Evolutionary conservation across 1,140 invertebrate species (phyloP).

Genomic region (Ruditapes philippinarum): DNA sequence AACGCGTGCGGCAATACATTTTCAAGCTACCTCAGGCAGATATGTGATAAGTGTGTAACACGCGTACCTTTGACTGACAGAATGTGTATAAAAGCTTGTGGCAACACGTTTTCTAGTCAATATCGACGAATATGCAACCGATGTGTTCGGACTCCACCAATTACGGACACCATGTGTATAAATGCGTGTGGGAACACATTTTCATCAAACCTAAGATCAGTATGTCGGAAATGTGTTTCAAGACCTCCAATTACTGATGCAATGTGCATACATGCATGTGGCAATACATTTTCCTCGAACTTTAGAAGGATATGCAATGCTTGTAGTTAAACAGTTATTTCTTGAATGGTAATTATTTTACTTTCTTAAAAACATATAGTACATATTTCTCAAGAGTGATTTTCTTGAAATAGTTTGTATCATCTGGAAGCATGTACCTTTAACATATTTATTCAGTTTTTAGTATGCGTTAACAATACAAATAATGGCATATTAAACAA

Average conservation of each 20-base stretch:
- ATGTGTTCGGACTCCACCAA: neutral
- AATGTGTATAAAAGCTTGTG: slow-evolving; percentile 43
- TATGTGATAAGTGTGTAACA: neutral
- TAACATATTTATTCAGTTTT: too few species aligned
- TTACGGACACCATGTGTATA: neutral
- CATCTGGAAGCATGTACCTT: too few species aligned
- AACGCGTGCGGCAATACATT: slow-evolving; percentile 21
- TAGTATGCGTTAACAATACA: too few species aligned
- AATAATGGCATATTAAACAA: too few species aligned
- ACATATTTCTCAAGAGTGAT: too few species aligned
- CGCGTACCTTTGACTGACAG: neutral
- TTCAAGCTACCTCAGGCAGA: neutral
- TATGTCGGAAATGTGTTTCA: neutral
- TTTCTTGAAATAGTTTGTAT: too few species aligned
- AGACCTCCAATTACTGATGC: neutral
- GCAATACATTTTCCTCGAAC: neutral
- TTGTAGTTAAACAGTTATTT: too few species aligned
- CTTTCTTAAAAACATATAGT: too few species aligned
- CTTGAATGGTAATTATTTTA: too few species aligned
- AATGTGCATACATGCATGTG: neutral
- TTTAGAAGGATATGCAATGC: neutral
- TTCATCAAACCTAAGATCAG: neutral
- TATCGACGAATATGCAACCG: neutral
- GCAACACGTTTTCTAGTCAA: slow-evolving; percentile 6
- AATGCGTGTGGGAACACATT: slow-evolving; percentile 5